Base-by-base conservation (phyloP, 23 tunicate species). In the Aplidium turbinatum region DNA sequence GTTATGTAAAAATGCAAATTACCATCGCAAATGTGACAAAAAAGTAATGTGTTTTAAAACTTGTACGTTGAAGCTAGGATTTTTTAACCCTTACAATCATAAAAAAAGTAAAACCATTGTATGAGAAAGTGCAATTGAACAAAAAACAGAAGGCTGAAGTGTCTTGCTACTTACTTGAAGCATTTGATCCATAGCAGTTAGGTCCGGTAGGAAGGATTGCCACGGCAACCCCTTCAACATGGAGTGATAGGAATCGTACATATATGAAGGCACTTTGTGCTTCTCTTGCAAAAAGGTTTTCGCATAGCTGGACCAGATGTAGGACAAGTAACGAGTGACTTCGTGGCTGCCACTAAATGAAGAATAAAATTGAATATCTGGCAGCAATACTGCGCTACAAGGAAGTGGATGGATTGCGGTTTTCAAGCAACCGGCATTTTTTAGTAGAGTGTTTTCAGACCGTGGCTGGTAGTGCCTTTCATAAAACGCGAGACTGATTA, bases 191-290 rank as follows among this genome's bases (percentile, higher is more conserved):
- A 88, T 47, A 31, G 75, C 73, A 9, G 38, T 26, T 16, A 76
- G 76, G 22, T 76, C 69, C 1, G 96, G 96, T 36, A 88, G 70
- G 47, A 88, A 88, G 7, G 21, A 19, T 3, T 70, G 40, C 96
- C 96, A 88, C 0, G 83, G 80, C 35, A 88, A 47, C 19, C 30
- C 64, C 28, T 32, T 35, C 50, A 80, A 7, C 18, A 68, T 50
- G 3, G 67, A 21, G 34, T 88, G 96, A 60, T 81, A 76, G 6
- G 78, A 62, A 31, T 71, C 35, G 34, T 27, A 67, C 2, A 88
- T 81, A 65, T 76, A 81, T 11, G 57, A 19, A 7, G 87, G 96
- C 9, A 77, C 68, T 1, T 31, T 30, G 19, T 47, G 23, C n/a
- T 45, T 76, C 23, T 38, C 68, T 1, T 62, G 58, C 13, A 62